phyloP scores from a whole-genome alignment of 2,113 vertebrate genomes.

The Uria aalge region DNA sequence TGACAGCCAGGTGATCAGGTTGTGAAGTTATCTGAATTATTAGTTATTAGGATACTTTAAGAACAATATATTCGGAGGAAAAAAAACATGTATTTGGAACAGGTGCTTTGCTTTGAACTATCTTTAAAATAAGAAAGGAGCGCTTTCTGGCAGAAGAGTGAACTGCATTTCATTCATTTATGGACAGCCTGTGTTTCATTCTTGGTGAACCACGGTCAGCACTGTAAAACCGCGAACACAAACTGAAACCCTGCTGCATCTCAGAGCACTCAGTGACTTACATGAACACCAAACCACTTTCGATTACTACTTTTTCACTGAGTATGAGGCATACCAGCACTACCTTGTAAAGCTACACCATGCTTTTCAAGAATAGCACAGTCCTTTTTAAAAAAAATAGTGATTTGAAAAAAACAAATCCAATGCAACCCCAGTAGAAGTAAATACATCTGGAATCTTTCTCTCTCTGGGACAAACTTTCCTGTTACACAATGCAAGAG shows the following conservation, averaged over 20 bases:
- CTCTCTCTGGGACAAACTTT: background rate
- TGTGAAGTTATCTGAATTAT: background rate
- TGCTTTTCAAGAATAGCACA: background rate
- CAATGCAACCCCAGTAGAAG: background rate
- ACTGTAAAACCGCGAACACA: background rate
- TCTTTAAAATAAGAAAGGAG: background rate
- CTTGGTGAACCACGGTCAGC: background rate
- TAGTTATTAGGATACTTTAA: background rate
- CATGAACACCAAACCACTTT: background rate
- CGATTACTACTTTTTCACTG: background rate
- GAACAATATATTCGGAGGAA: background rate
- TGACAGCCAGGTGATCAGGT: background rate
- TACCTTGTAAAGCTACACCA: rapidly evolving
- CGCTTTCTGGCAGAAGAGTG: background rate
- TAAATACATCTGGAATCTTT: background rate
- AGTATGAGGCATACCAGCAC: background rate
- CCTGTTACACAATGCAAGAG: background rate
- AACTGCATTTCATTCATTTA: background rate
- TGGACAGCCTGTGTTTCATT: background rate
- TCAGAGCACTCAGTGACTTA: background rate
- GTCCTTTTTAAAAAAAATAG: background rate
- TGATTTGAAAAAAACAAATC: background rate
- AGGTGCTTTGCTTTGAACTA: background rate
- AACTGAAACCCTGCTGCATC: background rate
- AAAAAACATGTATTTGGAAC: background rate